Base-by-base conservation (phyloP, 2,888 invertebrate genomes). In the Monopis laevigella region DNA sequence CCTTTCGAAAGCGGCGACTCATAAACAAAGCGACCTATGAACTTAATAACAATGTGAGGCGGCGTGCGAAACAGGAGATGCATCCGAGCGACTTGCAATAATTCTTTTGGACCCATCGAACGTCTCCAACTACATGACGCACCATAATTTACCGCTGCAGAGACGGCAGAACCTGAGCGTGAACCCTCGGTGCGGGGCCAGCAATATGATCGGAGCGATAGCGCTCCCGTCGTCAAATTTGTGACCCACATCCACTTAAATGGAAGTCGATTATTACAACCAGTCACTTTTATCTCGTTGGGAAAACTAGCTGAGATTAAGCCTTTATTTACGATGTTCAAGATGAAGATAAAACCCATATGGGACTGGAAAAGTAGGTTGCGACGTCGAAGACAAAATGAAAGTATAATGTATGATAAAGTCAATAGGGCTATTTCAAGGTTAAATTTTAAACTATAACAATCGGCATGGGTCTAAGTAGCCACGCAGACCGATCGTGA, bases 21-120 rank as follows among this genome's bases (percentile, higher is more conserved):
- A 72, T 78, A 78, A 78, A 78, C 77, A 72, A 72, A 67, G 58
- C 67, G 72, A 80, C 71, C 77, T 80, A 58, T 77, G 80, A 80
- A 71, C 78, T 75, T 71, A 70, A 73, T 70, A 77, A 74, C 75
- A 80, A 75, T 74, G 72, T 69, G 68, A 72, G 61, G 63, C 68
- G 67, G 68, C 77, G 78, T 77, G 75, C 75, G 77, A 77, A 77
- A 77, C 71, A 61, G 72, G 65, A 74, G 77, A 80, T 74, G 72
- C 67, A 65, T 44, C 63, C 66, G 58, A 59, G 58, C 58, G 69
- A 65, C 64, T 65, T 65, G 70, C 67, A 63, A 73, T 77, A 75
- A 67, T 66, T 77, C 74, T 77, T 74, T 71, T 52, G 49, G 53
- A 55, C 62, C 63, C 64, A 70, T 71, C 65, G 66, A 59, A 44